Evolutionary conservation across 2,888 invertebrate genomes (phyloP).

Genomic region (Arenicola marina): DNA sequence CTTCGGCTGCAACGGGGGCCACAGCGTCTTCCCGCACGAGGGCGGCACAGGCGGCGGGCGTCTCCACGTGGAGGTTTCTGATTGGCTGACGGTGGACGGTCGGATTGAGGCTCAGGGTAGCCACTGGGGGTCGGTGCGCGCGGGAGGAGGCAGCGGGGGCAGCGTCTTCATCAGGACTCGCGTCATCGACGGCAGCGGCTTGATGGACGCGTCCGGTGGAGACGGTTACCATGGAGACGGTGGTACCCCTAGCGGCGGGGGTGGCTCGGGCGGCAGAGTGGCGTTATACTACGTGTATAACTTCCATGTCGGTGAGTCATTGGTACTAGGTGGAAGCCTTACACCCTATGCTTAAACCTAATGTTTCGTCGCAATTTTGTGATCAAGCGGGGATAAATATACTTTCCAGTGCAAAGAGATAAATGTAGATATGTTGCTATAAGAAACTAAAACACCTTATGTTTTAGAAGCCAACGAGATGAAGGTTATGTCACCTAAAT

Average conservation of each 20-base stretch:
- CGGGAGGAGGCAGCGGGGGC: conserved; percentile 49
- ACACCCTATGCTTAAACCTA: no score
- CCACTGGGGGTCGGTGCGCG: conserved; percentile 35
- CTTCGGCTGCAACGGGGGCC: conserved; percentile 45
- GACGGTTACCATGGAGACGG: conserved; percentile 41
- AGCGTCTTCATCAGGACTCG: conserved; percentile 38
- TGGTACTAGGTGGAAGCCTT: no score
- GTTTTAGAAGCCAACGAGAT: no score
- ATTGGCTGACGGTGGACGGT: conserved; percentile 42
- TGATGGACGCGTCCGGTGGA: conserved; percentile 40
- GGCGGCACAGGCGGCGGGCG: conserved; percentile 42
- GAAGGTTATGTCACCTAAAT: no score
- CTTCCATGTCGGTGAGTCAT: conserved; percentile 19
- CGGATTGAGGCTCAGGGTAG: conserved; percentile 38
- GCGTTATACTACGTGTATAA: conserved; percentile 42
- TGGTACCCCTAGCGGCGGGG: conserved; percentile 39
- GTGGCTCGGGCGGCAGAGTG: conserved; percentile 43
- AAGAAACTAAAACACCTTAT: no score
- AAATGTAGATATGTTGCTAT: no score
- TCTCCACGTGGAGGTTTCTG: conserved; percentile 31
- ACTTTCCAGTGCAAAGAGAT: no score
- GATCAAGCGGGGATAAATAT: no score
- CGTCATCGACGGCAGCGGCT: conserved; percentile 41
- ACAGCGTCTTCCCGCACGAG: conserved; percentile 39
- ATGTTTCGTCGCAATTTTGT: no score